phyloP scores from a whole-genome alignment of 2,888 invertebrate species.

The Rosalia funebris region DNA sequence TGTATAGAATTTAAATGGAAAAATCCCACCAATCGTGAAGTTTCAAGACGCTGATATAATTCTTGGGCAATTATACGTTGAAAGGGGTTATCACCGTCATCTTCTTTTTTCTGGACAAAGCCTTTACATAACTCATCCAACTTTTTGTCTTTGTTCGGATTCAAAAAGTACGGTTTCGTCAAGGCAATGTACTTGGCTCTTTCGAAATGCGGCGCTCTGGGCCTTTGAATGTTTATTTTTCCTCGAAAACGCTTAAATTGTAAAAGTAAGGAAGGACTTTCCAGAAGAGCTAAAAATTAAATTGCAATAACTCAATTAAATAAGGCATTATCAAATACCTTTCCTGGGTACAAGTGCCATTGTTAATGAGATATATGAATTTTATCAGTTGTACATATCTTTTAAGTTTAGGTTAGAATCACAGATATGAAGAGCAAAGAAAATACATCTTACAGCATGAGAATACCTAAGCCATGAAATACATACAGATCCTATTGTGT shows the following conservation, averaged over 20 bases:
- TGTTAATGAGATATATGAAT: no score
- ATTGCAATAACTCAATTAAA: no score
- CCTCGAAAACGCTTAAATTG: conserved; percentile 75
- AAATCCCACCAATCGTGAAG: conserved; percentile 77
- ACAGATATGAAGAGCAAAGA: no score
- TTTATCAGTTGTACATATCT: no score
- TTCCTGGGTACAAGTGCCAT: background rate
- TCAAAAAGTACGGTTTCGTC: conserved; percentile 71
- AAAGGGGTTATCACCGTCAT: conserved; percentile 74
- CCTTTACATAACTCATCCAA: conserved; percentile 68
- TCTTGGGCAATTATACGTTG: conserved; percentile 78
- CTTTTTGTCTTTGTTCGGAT: conserved; percentile 63
- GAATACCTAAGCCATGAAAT: no score
- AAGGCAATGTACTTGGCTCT: conserved; percentile 74
- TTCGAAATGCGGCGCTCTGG: conserved; percentile 76
- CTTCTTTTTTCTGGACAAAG: conserved; percentile 39
- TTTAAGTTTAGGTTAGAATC: no score
- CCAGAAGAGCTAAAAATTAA: background rate
- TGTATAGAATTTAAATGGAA: conserved; percentile 78
- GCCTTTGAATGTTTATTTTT: conserved; percentile 82
- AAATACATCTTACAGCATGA: no score
- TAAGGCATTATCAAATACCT: no score
- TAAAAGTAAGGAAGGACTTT: conserved; percentile 8
- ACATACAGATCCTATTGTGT: no score
- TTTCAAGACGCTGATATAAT: conserved; percentile 74